A percentile compares a stretch with the other conserved stretches of the same genome.
These are phyloP conservation scores for Phengaris arion DNA, from an alignment of 2,888 invertebrate species.

Conservation along the genomic window DNA sequence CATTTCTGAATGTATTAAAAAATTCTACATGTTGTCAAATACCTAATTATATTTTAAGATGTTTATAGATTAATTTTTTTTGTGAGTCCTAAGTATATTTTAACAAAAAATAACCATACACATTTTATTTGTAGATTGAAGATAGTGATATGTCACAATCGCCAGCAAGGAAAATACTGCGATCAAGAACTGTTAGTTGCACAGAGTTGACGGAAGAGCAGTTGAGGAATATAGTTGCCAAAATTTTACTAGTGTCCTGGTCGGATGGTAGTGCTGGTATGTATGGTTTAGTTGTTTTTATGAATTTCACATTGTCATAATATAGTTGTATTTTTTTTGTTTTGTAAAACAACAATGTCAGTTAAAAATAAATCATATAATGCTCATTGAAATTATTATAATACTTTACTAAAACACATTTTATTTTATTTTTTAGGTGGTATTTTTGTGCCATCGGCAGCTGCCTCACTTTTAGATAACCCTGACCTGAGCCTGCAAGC, in stretches of 20 bases:
- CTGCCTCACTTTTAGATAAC: constrained; percentile 76
- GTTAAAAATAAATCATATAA: not conserved
- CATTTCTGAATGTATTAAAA: too few relatives aligned
- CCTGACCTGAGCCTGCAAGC: constrained; percentile 73
- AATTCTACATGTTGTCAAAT: too few relatives aligned
- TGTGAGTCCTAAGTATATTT: too few relatives aligned
- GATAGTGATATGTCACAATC: constrained; percentile 69
- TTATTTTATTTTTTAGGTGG: constrained; percentile 52
- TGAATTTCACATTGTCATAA: not conserved
- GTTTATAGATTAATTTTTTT: too few relatives aligned
- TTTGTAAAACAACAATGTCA: not conserved
- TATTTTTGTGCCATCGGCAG: constrained; percentile 79
- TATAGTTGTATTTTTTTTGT: not conserved
- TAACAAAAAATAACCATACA: not conserved
- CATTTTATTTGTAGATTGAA: constrained; percentile 64
- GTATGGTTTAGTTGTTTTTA: constrained; percentile 29
- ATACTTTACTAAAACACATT: not conserved
- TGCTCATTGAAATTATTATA: not conserved
- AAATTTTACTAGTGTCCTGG: constrained; percentile 87
- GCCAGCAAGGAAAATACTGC: constrained; percentile 65
- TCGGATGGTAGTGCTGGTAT: constrained; percentile 79
- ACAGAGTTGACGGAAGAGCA: constrained; percentile 83
- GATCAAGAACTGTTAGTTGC: constrained; percentile 71
- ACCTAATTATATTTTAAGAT: too few relatives aligned
- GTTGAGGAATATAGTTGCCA: constrained; percentile 81